Percentiles rank a stretch among this genome's conserved stretches.
Conservation (phyloP, 2,797 vertebrate genomes). For the Galago senegalensis region DNA sequence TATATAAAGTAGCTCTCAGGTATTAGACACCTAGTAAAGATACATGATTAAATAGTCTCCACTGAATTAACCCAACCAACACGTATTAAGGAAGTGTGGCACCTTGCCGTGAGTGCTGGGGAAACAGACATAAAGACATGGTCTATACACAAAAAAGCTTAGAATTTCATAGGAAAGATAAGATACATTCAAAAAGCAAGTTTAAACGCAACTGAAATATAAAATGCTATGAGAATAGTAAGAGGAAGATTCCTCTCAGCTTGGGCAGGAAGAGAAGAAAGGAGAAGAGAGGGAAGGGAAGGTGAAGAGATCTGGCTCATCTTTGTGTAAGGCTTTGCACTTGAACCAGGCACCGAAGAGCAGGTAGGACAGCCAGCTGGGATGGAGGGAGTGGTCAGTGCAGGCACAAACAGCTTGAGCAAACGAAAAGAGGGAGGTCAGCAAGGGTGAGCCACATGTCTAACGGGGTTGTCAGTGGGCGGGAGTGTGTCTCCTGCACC, state of each 20-base stretch:
- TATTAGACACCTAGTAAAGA: neutral
- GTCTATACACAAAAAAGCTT: neutral
- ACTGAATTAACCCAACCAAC: neutral
- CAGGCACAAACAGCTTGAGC: no score
- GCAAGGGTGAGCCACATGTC: neutral
- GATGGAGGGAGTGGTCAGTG: neutral
- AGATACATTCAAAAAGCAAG: no score
- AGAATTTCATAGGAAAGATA: neutral
- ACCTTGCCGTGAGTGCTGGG: neutral
- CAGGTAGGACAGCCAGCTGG: neutral
- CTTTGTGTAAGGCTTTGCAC: neutral
- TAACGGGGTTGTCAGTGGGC: rapidly evolving
- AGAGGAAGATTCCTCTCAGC: neutral
- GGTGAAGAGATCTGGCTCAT: neutral
- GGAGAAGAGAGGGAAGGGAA: no score
- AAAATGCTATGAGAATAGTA: neutral
- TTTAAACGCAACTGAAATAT: no score
- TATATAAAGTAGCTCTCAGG: neutral
- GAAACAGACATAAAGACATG: neutral
- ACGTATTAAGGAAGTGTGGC: neutral
- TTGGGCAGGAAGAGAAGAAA: neutral
- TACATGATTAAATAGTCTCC: neutral
- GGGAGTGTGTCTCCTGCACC: rapidly evolving
- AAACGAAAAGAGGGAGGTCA: neutral
- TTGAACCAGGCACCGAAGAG: neutral